phyloP scores from a whole-genome alignment of 2,797 vertebrate species.

The Chlorospingus semifuscus region DNA sequence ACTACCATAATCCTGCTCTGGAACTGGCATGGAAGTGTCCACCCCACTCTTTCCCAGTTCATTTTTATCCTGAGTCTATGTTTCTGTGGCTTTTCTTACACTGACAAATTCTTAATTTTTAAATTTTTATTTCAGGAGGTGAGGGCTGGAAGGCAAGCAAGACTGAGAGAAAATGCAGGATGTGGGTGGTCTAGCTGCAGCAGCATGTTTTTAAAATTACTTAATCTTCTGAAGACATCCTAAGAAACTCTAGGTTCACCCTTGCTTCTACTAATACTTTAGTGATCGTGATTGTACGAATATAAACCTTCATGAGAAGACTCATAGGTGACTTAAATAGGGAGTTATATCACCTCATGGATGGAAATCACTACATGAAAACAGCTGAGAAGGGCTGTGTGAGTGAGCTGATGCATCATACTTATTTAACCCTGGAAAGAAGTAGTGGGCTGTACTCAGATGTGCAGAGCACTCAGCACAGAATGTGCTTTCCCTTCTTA shows the following conservation, averaged over 20 bases:
- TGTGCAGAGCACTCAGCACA: background rate
- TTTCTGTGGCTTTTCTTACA: background rate
- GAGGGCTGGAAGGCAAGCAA: background rate
- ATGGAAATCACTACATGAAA: background rate
- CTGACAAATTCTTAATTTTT: background rate
- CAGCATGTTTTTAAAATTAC: background rate
- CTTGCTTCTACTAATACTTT: background rate
- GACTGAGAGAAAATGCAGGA: background rate
- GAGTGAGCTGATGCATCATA: background rate
- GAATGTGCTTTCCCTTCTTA: background rate
- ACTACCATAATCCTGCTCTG: background rate
- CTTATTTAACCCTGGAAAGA: background rate
- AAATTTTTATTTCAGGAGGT: fast-evolving
- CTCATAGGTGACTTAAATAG: background rate
- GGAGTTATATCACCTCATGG: background rate
- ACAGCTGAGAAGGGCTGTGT: background rate
- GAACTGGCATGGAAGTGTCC: background rate
- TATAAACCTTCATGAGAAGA: background rate
- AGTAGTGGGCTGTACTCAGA: background rate
- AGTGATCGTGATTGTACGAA: background rate
- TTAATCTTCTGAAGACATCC: background rate
- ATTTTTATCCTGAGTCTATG: background rate
- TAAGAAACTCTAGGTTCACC: background rate
- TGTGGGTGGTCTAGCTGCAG: constrained; percentile 3
- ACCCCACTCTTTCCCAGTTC: background rate